Evolutionary conservation across 30 jellyfish, hydroid and myxozoan species (phyloP), one percentile per base, ranked within the genome.

Genomic region (Hydractinia echinata): DNA sequence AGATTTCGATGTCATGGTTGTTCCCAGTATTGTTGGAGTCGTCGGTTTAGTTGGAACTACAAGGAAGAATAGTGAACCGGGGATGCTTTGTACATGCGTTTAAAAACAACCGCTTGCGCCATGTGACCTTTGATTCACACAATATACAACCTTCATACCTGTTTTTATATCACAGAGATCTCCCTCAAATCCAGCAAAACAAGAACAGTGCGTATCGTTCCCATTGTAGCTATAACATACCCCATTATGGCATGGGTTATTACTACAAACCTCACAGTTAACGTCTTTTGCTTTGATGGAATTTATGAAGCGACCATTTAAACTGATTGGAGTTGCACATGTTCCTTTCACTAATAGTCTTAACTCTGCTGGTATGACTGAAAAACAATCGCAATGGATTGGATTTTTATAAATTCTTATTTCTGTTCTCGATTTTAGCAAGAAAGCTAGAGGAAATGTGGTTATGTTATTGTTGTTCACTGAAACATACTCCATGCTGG

Each of bases 351-450:
- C 53, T 7, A n/a, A n/a, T 11, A 19, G 10, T 50, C 51, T 71
- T 15, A 71, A 15, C 10, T 71, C 66, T 71, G 81, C 10, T 71
- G 81, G 81, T n/a, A 71, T 11, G 9, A 71, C 81, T 71, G 81
- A 6, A 7, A 20, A 71, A 71, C 81, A 71, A 71, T 71, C 81
- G 51, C 81, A 71, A 7, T 71, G 81, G n/a, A 71, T 71, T 50
- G 55, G 55, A 20, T 71, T 71, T 8, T 19, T 1, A n/a, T 20
- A 19, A 14, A 71, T 14, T 5, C 55, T 71, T 30, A 71, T n/a
- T 6, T 5, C 10, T 15, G 61, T 71, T 20, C 66, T 30, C 13
- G n/a, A 8, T n/a, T 50, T 71, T 50, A 19, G 30, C 61, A 71
- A 71, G 8, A 71, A 50, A 15, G 39, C 61, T 7, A 71, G 8